These are phyloP conservation scores for Acanthopleura granulata DNA, from an alignment of 2,888 invertebrate species.

Conservation along the genomic window DNA sequence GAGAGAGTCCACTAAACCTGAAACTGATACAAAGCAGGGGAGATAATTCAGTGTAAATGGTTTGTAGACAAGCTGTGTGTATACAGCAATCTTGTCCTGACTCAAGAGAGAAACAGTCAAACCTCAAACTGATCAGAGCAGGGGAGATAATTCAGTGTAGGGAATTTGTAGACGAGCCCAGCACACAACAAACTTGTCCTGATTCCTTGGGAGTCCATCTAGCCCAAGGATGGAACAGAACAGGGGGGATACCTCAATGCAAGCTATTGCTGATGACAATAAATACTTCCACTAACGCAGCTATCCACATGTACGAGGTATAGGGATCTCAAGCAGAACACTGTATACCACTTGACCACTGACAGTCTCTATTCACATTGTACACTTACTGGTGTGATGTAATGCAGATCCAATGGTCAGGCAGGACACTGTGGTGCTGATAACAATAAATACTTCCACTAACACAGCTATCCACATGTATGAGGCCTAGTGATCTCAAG, in stretches of 20 bases:
- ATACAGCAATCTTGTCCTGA: slow-evolving; percentile 38
- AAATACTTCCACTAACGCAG: slow-evolving; percentile 62
- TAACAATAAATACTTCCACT: slow-evolving; percentile 64
- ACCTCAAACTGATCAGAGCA: slow-evolving; percentile 41
- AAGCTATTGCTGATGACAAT: slow-evolving; percentile 68
- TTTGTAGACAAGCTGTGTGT: slow-evolving; percentile 35
- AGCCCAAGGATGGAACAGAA: slow-evolving; percentile 45
- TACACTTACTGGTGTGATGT: slow-evolving; percentile 64
- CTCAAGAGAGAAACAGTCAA: slow-evolving; percentile 51
- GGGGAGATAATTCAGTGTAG: background rate
- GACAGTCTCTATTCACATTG: background rate
- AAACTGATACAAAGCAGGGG: slow-evolving; percentile 36
- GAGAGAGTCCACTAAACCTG: slow-evolving; percentile 51
- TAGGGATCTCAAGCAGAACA: slow-evolving; percentile 29
- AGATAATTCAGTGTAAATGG: slow-evolving; percentile 6
- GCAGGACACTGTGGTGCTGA: slow-evolving; percentile 68
- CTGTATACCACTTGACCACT: no score
- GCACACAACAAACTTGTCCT: slow-evolving; percentile 40
- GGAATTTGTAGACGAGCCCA: slow-evolving; percentile 34
- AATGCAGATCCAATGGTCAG: slow-evolving; percentile 65
- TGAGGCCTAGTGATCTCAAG: slow-evolving; percentile 42
- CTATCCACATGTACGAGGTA: slow-evolving; percentile 62
- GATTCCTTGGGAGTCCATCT: slow-evolving; percentile 49
- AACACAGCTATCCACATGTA: slow-evolving; percentile 64
- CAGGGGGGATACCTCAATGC: background rate